Percentiles rank a stretch among this genome's conserved stretches.
Evolutionary conservation across 2,888 invertebrate species (phyloP).

Genomic region (Limnephilus lunatus): DNA sequence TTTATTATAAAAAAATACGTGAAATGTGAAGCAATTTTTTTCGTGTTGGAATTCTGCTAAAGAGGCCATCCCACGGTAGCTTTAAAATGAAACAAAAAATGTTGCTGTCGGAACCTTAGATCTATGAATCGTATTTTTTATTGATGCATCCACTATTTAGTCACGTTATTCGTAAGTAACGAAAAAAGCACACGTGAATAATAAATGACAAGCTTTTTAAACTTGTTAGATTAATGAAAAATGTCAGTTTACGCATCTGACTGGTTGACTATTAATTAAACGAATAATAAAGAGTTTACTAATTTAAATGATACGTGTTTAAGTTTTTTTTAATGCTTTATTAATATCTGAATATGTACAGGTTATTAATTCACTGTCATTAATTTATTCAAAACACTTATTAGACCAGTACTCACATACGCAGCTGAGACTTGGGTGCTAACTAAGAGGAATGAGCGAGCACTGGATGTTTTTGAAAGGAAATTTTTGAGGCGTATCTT

Average conservation of each 20-base stretch:
- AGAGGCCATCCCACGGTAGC: not conserved
- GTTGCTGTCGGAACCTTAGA: not conserved
- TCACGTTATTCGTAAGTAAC: not conserved
- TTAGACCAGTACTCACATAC: no score
- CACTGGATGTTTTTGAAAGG: no score
- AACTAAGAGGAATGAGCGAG: no score
- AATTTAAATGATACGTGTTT: not conserved
- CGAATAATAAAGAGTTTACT: not conserved
- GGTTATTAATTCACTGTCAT: no score
- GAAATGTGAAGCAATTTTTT: slow-evolving; percentile 2
- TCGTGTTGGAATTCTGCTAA: not conserved
- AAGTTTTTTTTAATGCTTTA: not conserved
- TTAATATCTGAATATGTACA: not conserved
- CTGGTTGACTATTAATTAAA: not conserved
- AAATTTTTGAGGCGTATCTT: no score
- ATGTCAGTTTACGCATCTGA: not conserved
- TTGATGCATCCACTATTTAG: not conserved
- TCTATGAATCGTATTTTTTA: not conserved
- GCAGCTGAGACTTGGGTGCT: no score
- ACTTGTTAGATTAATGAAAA: not conserved
- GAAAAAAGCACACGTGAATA: not conserved
- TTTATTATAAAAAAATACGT: not conserved
- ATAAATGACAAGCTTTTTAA: not conserved
- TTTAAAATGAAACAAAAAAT: not conserved
- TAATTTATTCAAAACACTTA: no score